Conservation (phyloP, 1,140 invertebrate genomes). For the Halyomorpha halys region DNA sequence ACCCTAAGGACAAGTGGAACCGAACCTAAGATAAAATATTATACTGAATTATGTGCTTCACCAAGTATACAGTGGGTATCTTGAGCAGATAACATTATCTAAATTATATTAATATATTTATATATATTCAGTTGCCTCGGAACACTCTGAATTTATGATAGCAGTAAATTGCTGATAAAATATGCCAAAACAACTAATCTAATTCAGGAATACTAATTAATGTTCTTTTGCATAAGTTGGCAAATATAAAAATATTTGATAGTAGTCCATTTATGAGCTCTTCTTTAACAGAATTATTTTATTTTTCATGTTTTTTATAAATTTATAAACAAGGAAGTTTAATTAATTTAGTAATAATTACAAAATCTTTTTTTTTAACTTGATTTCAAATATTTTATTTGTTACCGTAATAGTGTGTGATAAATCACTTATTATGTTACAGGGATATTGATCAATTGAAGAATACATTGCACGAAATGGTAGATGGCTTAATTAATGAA, state of each 20-base stretch:
- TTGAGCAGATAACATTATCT: neutral
- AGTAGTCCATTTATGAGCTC: neutral
- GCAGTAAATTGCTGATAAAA: too few relatives aligned
- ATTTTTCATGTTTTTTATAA: neutral
- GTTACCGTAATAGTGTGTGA: too few relatives aligned
- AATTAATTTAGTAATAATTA: neutral
- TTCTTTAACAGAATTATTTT: neutral
- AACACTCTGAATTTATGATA: neutral
- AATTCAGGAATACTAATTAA: too few relatives aligned
- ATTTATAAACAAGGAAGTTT: neutral
- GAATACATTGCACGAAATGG: slow-evolving; percentile 58
- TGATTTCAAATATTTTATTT: too few relatives aligned
- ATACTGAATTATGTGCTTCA: slow-evolving; percentile 74
- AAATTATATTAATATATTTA: neutral
- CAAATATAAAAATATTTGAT: neutral
- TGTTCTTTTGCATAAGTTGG: too few relatives aligned
- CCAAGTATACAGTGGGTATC: slow-evolving; percentile 50
- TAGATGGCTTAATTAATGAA: slow-evolving; percentile 63
- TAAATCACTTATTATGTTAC: slow-evolving; percentile 32
- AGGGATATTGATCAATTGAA: slow-evolving; percentile 58
- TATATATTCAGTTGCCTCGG: too few relatives aligned
- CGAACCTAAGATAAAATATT: slow-evolving; percentile 98
- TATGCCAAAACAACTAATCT: too few relatives aligned
- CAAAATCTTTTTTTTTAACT: too few relatives aligned
- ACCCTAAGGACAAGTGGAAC: slow-evolving; percentile 95